Base-by-base conservation (phyloP, 35 echinoderm and acorn worm genomes). In the Antedon bifida region DNA sequence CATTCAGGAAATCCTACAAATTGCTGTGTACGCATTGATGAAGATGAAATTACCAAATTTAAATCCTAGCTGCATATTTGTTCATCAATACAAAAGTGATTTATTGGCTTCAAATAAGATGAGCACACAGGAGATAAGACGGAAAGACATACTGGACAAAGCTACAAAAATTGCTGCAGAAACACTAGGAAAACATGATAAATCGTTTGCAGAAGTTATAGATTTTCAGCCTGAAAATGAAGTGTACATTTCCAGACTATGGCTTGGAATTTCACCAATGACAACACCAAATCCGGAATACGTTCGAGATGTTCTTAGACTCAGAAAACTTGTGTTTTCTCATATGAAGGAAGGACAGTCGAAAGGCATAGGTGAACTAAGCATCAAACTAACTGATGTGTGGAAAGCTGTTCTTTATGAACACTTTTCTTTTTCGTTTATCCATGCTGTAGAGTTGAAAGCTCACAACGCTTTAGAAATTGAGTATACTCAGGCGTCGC, bases 381-480 rank as follows among this genome's bases (percentile, higher is more conserved):
- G 32, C 0, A 33, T 32, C 17, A 87, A 79, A 75, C 77, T 77
- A 7, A 31, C 42, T 31, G 36, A 44, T 31, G 31, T 87, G 14
- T 87, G 86, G 86, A 87, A 87, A n/a, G 86, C 86, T 21, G 79
- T 87, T 9, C 81, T 36, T 28, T 79, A 76, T 29, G 86, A 87
- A 35, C 51, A 87, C n/a, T 87, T 87, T 33, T 74, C 82, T 21
- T 87, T 87, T n/a, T 78, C 74, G 29, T 87, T 87, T 33, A 79
- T 75, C 23, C 82, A 87, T 51, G 26, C 51, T 2, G 2, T 64
- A 19, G 51, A 64, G 1, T 16, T 64, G 3, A 8, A 26, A 26
- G 51, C 51, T 11, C 26, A 19, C 23, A 64, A 7, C 26, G 51
- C 51, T 12, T 64, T 64, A 23, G 51, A 64, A 64, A 19, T 21